Evolutionary conservation across 2,888 invertebrate species (phyloP).

Genomic region (Watsonalla cultraria): DNA sequence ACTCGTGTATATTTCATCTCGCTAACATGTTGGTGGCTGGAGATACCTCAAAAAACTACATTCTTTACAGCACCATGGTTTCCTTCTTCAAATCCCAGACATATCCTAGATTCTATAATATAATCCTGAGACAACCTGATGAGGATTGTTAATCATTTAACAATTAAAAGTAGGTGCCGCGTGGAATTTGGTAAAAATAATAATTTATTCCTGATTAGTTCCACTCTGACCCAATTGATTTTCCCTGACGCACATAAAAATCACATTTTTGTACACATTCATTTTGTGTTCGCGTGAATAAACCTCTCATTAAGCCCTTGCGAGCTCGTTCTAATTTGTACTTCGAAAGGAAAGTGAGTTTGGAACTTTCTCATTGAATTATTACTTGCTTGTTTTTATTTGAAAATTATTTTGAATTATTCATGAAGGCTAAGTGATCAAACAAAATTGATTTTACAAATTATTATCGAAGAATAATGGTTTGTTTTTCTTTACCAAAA

Average conservation of each 20-base stretch:
- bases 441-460: background rate
- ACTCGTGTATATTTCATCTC: too few relatives aligned
- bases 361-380: constrained; percentile 16
- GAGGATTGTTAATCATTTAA: too few relatives aligned
- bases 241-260: constrained; percentile 2
- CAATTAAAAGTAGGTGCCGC: too few relatives aligned
- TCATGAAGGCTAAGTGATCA: background rate
- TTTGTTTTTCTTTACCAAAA: too few relatives aligned
- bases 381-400: constrained; percentile 8
- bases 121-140: too few relatives aligned
- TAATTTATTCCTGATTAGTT: background rate
- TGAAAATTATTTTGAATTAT: constrained; percentile 3
- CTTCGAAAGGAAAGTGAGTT: constrained; percentile 22
- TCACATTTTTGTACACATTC: constrained; percentile 14
- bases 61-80: too few relatives aligned
- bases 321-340: constrained; percentile 12
- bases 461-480: background rate
- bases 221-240: background rate
- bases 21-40: too few relatives aligned
- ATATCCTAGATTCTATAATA: too few relatives aligned
- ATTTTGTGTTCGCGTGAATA: constrained; percentile 28
- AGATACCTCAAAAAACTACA: too few relatives aligned
- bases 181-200: too few relatives aligned
- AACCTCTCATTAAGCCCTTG: constrained; percentile 20
- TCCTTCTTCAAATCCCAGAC: too few relatives aligned